Evolutionary conservation across 92 coral and sea anemone species (phyloP).

Genomic region (Zoanthus sansibaricus): DNA sequence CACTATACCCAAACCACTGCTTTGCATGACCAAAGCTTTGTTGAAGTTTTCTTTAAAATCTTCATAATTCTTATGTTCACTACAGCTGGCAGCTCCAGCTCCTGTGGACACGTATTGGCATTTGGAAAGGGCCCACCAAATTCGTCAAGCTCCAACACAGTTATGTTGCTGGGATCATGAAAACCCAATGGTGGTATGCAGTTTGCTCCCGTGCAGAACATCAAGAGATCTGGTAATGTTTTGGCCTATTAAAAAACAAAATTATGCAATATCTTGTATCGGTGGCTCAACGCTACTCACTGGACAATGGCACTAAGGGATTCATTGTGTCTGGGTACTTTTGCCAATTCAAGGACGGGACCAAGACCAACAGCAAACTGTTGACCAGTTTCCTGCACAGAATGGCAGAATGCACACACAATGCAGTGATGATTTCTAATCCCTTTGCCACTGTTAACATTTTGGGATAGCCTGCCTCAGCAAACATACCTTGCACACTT

Average conservation of each 20-base stretch:
- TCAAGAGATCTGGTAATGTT: constrained; percentile 4
- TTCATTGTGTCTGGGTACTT: neutral
- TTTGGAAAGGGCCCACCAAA: constrained; percentile 9
- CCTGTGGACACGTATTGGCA: neutral
- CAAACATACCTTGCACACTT: constrained; percentile 51
- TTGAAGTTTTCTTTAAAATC: too few species aligned
- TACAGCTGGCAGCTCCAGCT: too few species aligned
- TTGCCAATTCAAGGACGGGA: neutral
- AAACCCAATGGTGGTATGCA: constrained; percentile 14
- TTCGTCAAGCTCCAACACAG: constrained; percentile 2
- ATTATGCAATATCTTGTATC: neutral
- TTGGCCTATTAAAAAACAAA: neutral
- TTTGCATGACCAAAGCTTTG: too few species aligned
- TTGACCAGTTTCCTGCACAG: constrained; percentile 51
- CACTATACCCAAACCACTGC: too few species aligned
- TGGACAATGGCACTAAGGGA: too few species aligned
- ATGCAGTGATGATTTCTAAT: constrained; percentile 56
- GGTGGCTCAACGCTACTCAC: too few species aligned
- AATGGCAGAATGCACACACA: constrained; percentile 54
- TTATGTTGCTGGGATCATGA: constrained; percentile 13
- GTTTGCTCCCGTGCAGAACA: constrained; percentile 5
- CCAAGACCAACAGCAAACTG: constrained; percentile 42
- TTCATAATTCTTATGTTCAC: too few species aligned
- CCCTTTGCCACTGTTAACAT: constrained; percentile 45
- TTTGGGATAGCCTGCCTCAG: constrained; percentile 54